Evolutionary conservation across 2,113 vertebrate species (phyloP).

Genomic region (Cochlearius cochlearius): DNA sequence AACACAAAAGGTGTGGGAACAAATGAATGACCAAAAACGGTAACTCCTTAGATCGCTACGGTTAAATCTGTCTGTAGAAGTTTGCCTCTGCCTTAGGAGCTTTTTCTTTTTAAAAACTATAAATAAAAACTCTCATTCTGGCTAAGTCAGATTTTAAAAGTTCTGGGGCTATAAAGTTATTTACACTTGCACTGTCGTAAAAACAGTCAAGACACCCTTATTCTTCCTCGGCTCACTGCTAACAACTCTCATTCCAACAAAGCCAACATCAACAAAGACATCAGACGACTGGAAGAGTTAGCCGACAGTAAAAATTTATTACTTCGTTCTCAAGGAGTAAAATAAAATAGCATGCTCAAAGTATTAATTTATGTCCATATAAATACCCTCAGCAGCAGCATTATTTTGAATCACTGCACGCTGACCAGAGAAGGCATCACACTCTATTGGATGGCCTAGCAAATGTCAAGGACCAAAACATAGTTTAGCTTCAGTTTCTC

Average conservation of each 20-base stretch:
- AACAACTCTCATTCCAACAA: not conserved
- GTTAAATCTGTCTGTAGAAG: not conserved
- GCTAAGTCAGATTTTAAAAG: not conserved
- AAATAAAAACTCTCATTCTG: not conserved
- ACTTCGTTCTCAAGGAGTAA: not conserved
- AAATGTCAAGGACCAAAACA: not conserved
- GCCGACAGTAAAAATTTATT: not conserved
- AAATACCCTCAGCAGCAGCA: not conserved
- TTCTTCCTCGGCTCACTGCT: not conserved
- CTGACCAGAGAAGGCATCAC: not conserved
- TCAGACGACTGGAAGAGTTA: not conserved
- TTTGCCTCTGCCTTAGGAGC: not conserved
- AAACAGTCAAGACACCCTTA: not conserved
- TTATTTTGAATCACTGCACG: not conserved
- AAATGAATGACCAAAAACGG: not conserved
- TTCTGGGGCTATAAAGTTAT: not conserved
- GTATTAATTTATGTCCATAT: not conserved
- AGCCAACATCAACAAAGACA: not conserved
- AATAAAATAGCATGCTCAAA: not conserved
- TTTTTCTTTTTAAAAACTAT: not conserved
- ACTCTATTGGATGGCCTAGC: not conserved
- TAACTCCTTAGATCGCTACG: rapidly evolving
- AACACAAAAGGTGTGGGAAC: not conserved
- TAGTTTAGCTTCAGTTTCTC: not conserved
- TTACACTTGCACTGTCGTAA: not conserved